Percentiles rank a stretch among this genome's conserved stretches.
These are phyloP conservation scores for Empis livida DNA, from an alignment of 2,888 invertebrate species.

Conservation along the genomic window DNA sequence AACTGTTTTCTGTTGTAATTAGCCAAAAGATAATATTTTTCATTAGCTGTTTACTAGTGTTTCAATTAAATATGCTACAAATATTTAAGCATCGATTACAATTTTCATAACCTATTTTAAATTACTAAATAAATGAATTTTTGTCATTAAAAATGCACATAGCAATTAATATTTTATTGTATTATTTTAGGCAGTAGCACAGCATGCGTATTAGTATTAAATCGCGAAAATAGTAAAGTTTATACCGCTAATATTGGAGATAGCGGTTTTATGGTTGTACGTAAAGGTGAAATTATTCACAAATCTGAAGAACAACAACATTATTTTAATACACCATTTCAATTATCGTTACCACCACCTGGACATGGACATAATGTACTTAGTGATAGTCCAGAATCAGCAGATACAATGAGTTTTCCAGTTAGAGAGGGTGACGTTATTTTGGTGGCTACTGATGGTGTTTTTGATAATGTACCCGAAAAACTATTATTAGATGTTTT, in stretches of 20 bases:
- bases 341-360: conserved; percentile 87
- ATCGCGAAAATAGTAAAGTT: conserved; percentile 76
- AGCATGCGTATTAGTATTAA: conserved; percentile 89
- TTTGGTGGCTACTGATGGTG: conserved; percentile 92
- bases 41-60: no score
- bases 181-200: conserved; percentile 78
- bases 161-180: no score
- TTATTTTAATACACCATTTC: conserved; percentile 98
- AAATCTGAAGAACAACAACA: conserved; percentile 95
- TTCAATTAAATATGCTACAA: no score
- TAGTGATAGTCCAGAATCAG: conserved; percentile 87
- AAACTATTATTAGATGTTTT: conserved; percentile 78
- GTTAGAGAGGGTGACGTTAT: conserved; percentile 88
- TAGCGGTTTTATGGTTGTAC: conserved; percentile 90
- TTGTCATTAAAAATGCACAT: no score
- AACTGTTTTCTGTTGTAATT: no score
- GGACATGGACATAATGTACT: conserved; percentile 76
- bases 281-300: conserved; percentile 76
- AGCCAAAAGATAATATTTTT: no score
- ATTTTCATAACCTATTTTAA: no score
- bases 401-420: conserved; percentile 74
- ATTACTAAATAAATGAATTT: no score
- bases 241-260: conserved; percentile 98
- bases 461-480: conserved; percentile 96
- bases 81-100: no score